Conservation (phyloP, 2,797 vertebrate genomes). For the Parauchenoglanis punctatus region DNA sequence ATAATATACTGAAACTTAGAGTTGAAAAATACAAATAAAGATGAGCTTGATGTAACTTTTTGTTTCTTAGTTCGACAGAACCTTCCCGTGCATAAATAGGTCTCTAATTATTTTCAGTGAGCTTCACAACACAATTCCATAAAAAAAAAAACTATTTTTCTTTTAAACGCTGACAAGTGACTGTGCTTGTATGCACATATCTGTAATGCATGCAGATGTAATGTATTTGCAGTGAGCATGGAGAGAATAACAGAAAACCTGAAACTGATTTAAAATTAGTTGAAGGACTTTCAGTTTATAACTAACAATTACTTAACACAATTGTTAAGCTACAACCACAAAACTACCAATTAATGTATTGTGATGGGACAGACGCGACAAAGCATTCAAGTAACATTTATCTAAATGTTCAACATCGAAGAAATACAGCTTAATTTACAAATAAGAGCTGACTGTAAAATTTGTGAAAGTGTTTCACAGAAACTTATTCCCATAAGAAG, state of each 20-base stretch:
- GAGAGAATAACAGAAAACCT: background rate
- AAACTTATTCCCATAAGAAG: background rate
- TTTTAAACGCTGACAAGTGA: background rate
- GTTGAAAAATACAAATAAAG: background rate
- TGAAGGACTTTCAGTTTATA: background rate
- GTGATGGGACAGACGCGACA: background rate
- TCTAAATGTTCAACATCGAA: background rate
- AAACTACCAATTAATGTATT: background rate
- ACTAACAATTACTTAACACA: background rate
- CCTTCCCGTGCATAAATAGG: background rate
- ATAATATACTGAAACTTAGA: background rate
- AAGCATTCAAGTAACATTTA: background rate
- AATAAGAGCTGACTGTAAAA: background rate
- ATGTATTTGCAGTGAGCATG: background rate
- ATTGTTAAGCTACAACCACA: background rate
- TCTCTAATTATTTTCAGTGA: background rate
- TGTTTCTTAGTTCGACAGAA: background rate
- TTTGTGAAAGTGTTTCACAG: background rate
- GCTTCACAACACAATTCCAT: background rate
- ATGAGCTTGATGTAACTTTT: background rate
- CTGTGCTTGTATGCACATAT: background rate
- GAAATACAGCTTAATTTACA: background rate
- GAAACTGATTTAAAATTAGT: background rate
- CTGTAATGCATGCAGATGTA: background rate
- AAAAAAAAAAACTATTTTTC: background rate